A percentile compares a stretch with the other conserved stretches of the same genome.
Conservation (phyloP, 2,797 vertebrate species). For the Caiman crocodilus region DNA sequence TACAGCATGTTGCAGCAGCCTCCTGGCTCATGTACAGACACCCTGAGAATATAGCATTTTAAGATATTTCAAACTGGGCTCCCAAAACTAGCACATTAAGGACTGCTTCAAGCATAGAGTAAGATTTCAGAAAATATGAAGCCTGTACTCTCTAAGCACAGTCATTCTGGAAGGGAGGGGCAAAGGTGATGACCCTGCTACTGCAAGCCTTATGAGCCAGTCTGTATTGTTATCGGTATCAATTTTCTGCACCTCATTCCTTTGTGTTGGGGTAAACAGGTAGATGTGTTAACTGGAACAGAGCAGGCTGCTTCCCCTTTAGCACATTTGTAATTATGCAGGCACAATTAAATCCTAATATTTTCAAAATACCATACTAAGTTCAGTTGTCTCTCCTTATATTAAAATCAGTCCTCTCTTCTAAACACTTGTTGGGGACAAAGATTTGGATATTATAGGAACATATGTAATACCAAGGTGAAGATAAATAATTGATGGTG, state of each 20-base stretch:
- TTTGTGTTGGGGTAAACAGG: background rate
- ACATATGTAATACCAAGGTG: background rate
- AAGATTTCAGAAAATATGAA: background rate
- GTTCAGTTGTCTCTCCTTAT: background rate
- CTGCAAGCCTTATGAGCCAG: background rate
- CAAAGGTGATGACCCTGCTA: background rate
- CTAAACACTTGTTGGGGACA: background rate
- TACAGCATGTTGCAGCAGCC: no score
- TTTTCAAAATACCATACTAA: background rate
- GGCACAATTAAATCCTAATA: background rate
- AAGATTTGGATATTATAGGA: constrained; percentile 14
- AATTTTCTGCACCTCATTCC: background rate
- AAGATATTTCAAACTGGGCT: background rate
- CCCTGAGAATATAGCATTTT: background rate
- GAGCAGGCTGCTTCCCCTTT: background rate
- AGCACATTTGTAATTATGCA: background rate
- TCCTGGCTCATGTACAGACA: no score
- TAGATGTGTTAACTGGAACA: background rate
- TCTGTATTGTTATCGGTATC: background rate
- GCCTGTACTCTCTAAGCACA: background rate
- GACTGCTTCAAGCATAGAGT: background rate
- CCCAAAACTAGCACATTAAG: background rate
- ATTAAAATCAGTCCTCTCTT: background rate
- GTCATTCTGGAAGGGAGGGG: background rate
- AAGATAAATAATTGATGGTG: constrained; percentile 14